Conservation (phyloP, 2,888 invertebrate species). For the Nebria salina region DNA sequence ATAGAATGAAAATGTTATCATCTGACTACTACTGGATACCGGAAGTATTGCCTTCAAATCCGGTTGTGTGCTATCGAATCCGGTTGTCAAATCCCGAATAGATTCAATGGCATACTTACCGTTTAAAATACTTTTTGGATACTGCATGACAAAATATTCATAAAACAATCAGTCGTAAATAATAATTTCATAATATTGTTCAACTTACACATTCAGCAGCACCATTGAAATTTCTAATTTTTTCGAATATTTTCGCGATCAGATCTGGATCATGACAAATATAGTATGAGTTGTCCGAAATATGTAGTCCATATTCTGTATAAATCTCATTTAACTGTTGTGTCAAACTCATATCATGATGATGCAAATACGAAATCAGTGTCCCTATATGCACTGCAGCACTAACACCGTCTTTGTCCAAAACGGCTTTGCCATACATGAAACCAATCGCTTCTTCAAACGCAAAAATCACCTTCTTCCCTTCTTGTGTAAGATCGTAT, state of each 20-base stretch:
- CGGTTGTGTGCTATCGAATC: constrained; percentile 78
- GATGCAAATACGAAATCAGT: constrained; percentile 75
- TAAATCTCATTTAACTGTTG: constrained; percentile 81
- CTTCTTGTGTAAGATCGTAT: constrained; percentile 74
- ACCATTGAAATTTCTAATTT: constrained; percentile 78
- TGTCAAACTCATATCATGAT: constrained; percentile 67
- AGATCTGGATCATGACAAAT: constrained; percentile 79
- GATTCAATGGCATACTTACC: constrained; percentile 73
- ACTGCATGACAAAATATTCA: constrained; percentile 65
- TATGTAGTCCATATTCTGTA: constrained; percentile 87
- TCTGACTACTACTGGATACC: constrained; percentile 76
- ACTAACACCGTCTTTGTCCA: constrained; percentile 97
- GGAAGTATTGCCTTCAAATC: constrained; percentile 77
- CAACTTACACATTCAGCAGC: constrained; percentile 42
- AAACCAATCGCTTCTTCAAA: constrained; percentile 99
- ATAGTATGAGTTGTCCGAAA: constrained; percentile 89
- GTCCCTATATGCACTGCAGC: constrained; percentile 86
- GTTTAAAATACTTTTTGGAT: constrained; percentile 73
- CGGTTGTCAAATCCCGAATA: constrained; percentile 90
- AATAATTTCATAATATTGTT: not conserved
- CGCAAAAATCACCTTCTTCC: constrained; percentile 86
- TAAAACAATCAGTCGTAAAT: not conserved
- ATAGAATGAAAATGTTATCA: constrained; percentile 93
- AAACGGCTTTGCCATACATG: constrained; percentile 88
- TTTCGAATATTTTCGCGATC: constrained; percentile 81